A percentile compares a stretch with the other conserved stretches of the same genome.
These are phyloP conservation scores for Apodemus agrarius DNA, from an alignment of 2,797 vertebrate genomes.

Conservation along the genomic window DNA sequence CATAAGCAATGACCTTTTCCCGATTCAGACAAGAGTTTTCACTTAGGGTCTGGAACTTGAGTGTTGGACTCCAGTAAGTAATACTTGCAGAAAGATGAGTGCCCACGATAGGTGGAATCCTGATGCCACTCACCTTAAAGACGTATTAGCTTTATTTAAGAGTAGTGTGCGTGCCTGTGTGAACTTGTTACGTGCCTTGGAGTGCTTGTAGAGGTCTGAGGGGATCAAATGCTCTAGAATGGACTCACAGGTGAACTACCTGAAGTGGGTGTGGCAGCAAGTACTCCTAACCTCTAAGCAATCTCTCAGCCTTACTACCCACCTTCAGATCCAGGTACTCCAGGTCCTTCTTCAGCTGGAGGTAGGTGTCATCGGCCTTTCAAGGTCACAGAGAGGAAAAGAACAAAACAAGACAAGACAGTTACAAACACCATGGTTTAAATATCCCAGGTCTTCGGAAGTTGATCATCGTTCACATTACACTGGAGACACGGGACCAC, in stretches of 20 bases:
- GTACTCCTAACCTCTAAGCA: neutral
- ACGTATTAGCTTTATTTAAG: neutral
- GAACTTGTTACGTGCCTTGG: neutral
- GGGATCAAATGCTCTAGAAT: neutral
- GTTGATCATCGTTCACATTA: neutral
- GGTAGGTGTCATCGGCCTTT: conserved; percentile 98
- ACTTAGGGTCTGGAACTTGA: neutral
- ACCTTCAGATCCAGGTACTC: conserved; percentile 99
- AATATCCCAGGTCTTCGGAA: neutral
- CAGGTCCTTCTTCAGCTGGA: conserved; percentile 99
- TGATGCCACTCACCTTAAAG: conserved; percentile 86
- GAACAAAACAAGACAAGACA: neutral
- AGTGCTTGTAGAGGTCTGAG: neutral
- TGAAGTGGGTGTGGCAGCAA: neutral
- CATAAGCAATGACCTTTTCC: conserved; percentile 24
- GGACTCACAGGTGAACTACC: neutral
- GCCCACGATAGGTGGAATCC: neutral
- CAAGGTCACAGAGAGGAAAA: conserved; percentile 68
- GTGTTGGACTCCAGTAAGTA: neutral
- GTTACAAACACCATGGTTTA: neutral
- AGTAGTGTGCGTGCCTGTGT: neutral
- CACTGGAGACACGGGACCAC: neutral
- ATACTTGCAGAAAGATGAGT: conserved; percentile 51
- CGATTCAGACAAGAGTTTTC: neutral
- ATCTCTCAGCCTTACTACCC: conserved; percentile 74